These are phyloP conservation scores for Laticauda colubrina DNA, from an alignment of 2,113 vertebrate genomes.

Conservation along the genomic window DNA sequence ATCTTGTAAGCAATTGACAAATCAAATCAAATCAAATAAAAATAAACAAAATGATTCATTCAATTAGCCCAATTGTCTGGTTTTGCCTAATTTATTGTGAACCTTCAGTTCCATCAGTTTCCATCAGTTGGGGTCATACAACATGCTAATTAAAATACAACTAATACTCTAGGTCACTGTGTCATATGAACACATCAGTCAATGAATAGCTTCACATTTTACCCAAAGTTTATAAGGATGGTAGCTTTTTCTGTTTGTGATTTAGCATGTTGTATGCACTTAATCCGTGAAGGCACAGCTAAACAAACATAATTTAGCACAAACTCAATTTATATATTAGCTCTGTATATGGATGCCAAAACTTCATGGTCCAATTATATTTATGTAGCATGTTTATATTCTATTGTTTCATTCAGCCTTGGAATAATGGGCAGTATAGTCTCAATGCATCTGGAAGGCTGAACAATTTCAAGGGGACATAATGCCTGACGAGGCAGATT, in stretches of 20 bases:
- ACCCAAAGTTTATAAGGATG: neutral
- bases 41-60: neutral
- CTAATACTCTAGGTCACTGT: neutral
- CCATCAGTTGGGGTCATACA: neutral
- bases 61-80: neutral
- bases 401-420: neutral
- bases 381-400: neutral
- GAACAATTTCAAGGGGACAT: neutral
- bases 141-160: neutral
- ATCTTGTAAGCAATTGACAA: too few relatives aligned
- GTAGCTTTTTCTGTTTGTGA: neutral
- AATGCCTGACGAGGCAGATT: neutral
- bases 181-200: neutral
- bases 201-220: neutral
- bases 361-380: neutral
- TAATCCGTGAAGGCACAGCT: neutral
- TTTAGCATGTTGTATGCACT: neutral
- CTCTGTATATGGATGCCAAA: neutral
- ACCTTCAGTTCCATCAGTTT: neutral
- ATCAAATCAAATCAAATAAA: too few relatives aligned
- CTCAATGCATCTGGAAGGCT: neutral
- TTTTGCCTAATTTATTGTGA: neutral
- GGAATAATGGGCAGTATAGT: neutral
- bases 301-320: neutral
- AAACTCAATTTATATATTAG: neutral